phyloP scores from a whole-genome alignment of 2,888 invertebrate species.

The Chrysomela aeneicollis region DNA sequence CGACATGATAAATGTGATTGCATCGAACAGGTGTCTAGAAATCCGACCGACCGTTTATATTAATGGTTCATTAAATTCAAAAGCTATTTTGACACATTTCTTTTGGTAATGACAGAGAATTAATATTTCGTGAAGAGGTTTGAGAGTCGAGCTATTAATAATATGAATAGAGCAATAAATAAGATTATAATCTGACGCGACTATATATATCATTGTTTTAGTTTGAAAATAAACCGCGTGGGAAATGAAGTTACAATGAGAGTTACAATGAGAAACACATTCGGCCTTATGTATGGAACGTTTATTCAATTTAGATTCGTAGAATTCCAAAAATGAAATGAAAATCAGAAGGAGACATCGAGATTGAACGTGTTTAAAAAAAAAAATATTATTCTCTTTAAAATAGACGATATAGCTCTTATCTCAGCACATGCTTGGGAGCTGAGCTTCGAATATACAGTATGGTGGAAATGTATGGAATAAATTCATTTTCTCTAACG shows the following conservation, averaged over 20 bases:
- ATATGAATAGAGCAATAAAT: constrained; percentile 12
- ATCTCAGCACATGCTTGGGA: too few species aligned
- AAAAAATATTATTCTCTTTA: too few species aligned
- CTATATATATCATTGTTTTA: constrained; percentile 14
- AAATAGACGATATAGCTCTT: too few species aligned
- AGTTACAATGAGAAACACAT: background rate
- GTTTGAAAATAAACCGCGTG: constrained; percentile 17
- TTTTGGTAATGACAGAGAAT: constrained; percentile 12
- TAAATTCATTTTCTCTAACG: too few species aligned
- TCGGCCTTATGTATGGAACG: background rate
- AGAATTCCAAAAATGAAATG: too few species aligned
- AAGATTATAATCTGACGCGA: constrained; percentile 19
- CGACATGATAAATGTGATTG: too few species aligned
- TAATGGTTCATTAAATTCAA: constrained; percentile 18
- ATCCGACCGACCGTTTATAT: background rate
- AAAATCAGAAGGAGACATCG: too few species aligned
- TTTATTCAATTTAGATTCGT: constrained; percentile 15
- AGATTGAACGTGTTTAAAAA: too few species aligned
- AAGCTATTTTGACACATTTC: constrained; percentile 19
- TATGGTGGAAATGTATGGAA: too few species aligned
- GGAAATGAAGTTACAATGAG: constrained; percentile 12
- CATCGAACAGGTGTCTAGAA: too few species aligned
- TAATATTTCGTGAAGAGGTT: constrained; percentile 14
- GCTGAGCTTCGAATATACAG: too few species aligned
- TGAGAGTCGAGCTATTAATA: constrained; percentile 19